Evolutionary conservation across 2,888 invertebrate genomes (phyloP), one percentile per base, ranked within the genome.

Genomic region (Rotaria macrura): DNA sequence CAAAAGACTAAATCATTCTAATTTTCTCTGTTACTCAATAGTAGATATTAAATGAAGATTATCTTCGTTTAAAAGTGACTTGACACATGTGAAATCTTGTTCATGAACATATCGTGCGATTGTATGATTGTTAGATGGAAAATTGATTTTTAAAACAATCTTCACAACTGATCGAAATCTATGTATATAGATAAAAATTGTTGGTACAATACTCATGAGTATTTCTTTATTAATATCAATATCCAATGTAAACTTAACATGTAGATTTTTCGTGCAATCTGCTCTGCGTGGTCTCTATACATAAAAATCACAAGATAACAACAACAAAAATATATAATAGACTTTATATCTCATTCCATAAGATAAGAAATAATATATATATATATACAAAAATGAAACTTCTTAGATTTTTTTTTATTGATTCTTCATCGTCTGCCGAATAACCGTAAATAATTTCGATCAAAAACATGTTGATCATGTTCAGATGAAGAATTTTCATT

Each of bases 391-490:
- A n/a, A n/a, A n/a, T n/a, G n/a, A n/a, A n/a, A n/a, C n/a, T n/a
- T n/a, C n/a, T n/a, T n/a, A n/a, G 43, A 79, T 20, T 43, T 79
- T 40, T 38, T 79, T 79, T 25, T 43, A n/a, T n/a, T n/a, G n/a
- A n/a, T n/a, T n/a, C n/a, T 25, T 79, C 43, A 17, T 79, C 43
- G 43, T 43, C 43, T 40, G n/a, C 6, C n/a, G 23, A 25, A 43
- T 17, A 79, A 79, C 25, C 79, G 79, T 79, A 79, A 79, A 79
- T 79, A 79, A 43, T 43, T 79, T 17, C 40, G 25, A 79, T 79
- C 79, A n/a, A 79, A 79, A 12, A 43, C 20, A 43, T 79, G 23
- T 43, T 79, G 23, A 40, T 79, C 79, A 25, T 25, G 2, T 17
- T 65, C 20, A 0, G 29, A 29, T 34, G 65, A 65, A 20, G 20